Evolutionary conservation across 2,113 vertebrate genomes (phyloP), one percentile per base, ranked within the genome.

Genomic region (Phylloscopus whistleri): DNA sequence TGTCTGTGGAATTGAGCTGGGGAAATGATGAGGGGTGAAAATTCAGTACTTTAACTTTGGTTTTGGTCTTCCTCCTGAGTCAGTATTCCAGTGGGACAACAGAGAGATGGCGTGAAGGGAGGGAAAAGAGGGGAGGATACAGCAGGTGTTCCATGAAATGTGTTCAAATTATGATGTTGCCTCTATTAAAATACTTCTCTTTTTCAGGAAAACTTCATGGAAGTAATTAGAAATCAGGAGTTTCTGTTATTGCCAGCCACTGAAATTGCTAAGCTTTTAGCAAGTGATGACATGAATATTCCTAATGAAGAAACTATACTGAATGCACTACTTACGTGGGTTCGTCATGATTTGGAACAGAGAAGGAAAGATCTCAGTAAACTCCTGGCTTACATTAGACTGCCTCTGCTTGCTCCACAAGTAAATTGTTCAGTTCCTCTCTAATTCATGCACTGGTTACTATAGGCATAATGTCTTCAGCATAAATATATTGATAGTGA

Each of bases 201-300:
- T 93, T 91, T 97, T 90, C 96, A 99, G 99, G 99, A 99, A 84
- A 98, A 99, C 97, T 99, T 99, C 96, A 98, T 99, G 98, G 99
- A 99, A 94, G 99, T 99, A 84, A 99, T 99, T 76, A 98, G 98
- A 96, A 99, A 99, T 96, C 99, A 99, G 96, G 99, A 99, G 96
- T 99, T 99, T 96, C 97, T 99, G 11, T 97, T 99, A 86, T 97
- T 99, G 60, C 99, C 99, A 35, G 96, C 98, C 89, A 98, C 97
- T 69, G 99, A 99, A 98, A 99, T 99, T 94, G 98, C 99, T 95
- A 99, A 98, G 95, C 98, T 99, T 73, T 97, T 99, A 95, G 98
- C 98, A 37, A 99, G 99, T 31, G 99, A 99, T 86, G 99, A 99
- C 91, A 99, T 99, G 98, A 99, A 99, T 51, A 99, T 99, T 92